Percentiles rank a stretch among this genome's conserved stretches.
phyloP scores from a whole-genome alignment of 2,888 invertebrate species.

The Epinotia nisella region DNA sequence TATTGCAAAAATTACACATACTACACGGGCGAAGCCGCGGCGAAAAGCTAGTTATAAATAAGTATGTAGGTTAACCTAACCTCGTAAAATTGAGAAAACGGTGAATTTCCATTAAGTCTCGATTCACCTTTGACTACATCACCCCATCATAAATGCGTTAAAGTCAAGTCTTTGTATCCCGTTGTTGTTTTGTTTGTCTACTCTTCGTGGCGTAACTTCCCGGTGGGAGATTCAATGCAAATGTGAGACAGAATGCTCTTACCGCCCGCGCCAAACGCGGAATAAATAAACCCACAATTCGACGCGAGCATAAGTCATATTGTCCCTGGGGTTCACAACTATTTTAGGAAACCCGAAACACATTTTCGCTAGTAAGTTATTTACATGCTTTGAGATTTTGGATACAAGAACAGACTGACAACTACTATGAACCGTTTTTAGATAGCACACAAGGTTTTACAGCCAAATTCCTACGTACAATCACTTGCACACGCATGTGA shows the following conservation, averaged over 20 bases:
- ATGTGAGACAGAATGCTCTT: constrained; percentile 4
- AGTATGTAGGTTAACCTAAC: not conserved
- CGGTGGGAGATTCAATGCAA: constrained; percentile 4
- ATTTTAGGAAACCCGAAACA: no score
- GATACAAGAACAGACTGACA: not conserved
- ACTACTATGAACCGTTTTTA: not conserved
- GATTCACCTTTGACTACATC: not conserved
- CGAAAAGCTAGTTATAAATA: no score
- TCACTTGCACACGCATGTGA: not conserved
- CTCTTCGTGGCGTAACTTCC: constrained; percentile 1
- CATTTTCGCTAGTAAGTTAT: not conserved
- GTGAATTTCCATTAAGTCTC: not conserved
- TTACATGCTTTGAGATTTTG: not conserved
- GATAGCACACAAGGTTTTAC: not conserved
- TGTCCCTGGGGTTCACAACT: not conserved
- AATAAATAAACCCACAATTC: not conserved
- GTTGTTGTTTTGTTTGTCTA: constrained; percentile 4
- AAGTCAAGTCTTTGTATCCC: constrained; percentile 1
- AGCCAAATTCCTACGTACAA: not conserved
- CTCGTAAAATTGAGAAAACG: not conserved
- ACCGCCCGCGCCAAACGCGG: not conserved
- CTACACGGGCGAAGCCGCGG: no score
- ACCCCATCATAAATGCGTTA: not conserved
- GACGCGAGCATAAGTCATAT: not conserved
- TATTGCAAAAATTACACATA: no score